phyloP scores from a whole-genome alignment of 2,888 invertebrate species.

The Scaptodrosophila latifasciaeformis region DNA sequence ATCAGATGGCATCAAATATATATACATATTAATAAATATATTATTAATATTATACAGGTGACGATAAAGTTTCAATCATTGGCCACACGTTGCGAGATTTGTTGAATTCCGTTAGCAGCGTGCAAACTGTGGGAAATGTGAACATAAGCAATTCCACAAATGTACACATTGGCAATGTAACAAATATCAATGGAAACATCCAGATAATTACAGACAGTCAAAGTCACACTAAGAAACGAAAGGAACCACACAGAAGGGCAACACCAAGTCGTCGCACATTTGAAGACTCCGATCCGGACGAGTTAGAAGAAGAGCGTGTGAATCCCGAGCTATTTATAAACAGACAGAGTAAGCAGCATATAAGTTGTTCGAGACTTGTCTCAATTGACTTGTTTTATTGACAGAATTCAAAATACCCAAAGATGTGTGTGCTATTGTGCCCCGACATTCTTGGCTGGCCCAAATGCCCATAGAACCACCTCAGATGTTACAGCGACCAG shows the following conservation, averaged over 20 bases:
- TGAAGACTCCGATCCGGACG: conserved; percentile 32
- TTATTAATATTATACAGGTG: conserved; percentile 17
- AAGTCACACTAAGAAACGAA: conserved; percentile 8
- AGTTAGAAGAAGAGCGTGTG: conserved; percentile 60
- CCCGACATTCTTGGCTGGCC: conserved; percentile 76
- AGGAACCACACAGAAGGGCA: conserved; percentile 19
- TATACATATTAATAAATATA: not conserved
- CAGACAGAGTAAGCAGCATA: conserved; percentile 49
- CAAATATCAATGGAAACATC: conserved; percentile 76
- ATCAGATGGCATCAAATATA: not conserved
- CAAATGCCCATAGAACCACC: conserved; percentile 74
- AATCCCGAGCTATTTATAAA: conserved; percentile 58
- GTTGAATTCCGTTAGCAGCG: conserved; percentile 63
- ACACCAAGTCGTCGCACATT: not conserved
- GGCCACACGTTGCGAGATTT: conserved; percentile 63
- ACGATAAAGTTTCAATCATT: conserved; percentile 39
- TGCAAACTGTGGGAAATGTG: conserved; percentile 72
- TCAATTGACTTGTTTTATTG: not conserved
- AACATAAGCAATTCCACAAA: conserved; percentile 75
- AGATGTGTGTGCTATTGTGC: conserved; percentile 62
- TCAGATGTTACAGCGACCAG: conserved; percentile 70
- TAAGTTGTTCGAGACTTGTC: no score
- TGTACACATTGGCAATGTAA: conserved; percentile 76
- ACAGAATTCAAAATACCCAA: conserved; percentile 63
- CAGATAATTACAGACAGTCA: conserved; percentile 62